phyloP scores from a whole-genome alignment of 1,140 invertebrate species.

The Acyrthosiphon pisum region DNA sequence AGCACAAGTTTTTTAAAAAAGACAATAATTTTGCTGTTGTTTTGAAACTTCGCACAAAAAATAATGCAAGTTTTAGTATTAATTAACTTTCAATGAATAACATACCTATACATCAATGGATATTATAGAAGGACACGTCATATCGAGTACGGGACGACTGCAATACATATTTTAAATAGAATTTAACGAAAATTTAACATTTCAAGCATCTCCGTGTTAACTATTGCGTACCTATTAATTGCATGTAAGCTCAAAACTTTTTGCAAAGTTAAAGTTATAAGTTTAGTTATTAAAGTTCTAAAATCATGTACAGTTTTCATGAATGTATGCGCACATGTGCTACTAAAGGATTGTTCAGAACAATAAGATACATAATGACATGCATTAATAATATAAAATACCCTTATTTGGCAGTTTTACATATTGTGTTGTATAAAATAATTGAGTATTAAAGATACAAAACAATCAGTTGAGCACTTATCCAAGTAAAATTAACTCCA shows the following conservation, averaged over 20 bases:
- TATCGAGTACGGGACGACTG: not conserved
- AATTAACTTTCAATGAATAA: not conserved
- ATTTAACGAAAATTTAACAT: conserved; percentile 3
- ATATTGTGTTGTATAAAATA: not conserved
- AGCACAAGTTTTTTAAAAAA: not conserved
- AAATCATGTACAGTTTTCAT: not conserved
- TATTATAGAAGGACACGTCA: not conserved
- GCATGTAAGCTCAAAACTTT: not conserved
- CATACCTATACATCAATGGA: not conserved
- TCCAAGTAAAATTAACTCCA: not conserved
- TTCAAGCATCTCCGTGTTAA: no score
- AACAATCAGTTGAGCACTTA: not conserved
- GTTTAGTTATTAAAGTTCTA: conserved; percentile 13
- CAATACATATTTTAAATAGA: not conserved
- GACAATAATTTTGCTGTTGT: not conserved
- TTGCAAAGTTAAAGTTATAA: not conserved
- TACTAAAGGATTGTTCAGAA: not conserved
- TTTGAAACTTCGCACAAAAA: no score
- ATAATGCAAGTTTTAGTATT: no score
- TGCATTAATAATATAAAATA: conserved; percentile 14
- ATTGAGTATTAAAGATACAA: not conserved
- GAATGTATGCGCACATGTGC: not conserved
- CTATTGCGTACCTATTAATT: conserved; percentile 1
- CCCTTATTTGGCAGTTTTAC: not conserved
- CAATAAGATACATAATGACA: not conserved